phyloP scores from a whole-genome alignment of 2,113 vertebrate species.

The Grammomys dolichurus region DNA sequence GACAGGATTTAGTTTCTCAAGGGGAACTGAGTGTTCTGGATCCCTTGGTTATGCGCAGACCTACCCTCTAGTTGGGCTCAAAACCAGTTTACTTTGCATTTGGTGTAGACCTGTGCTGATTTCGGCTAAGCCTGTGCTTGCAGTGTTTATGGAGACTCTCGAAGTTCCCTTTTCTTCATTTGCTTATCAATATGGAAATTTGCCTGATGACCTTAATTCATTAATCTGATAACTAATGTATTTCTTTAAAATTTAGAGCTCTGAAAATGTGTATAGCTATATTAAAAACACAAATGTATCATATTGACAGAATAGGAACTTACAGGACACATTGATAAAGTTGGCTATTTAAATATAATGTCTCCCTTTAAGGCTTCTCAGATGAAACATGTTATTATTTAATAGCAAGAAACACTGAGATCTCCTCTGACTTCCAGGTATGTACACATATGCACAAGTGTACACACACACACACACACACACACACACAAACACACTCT shows the following conservation, averaged over 20 bases:
- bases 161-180: background rate
- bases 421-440: background rate
- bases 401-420: background rate
- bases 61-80: background rate
- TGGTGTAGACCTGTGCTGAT: background rate
- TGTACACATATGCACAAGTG: background rate
- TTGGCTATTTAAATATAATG: slow-evolving; percentile 4
- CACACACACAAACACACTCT: background rate
- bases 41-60: background rate
- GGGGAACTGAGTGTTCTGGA: background rate
- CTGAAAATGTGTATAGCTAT: background rate
- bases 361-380: background rate
- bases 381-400: background rate
- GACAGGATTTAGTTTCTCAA: background rate
- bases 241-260: background rate
- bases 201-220: slow-evolving; percentile 16
- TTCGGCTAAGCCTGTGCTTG: background rate
- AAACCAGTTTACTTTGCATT: background rate
- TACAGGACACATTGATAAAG: background rate
- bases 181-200: slow-evolving; percentile 1
- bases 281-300: slow-evolving; percentile 11
- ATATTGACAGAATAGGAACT: background rate
- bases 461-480: background rate
- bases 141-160: background rate
- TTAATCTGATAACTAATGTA: background rate